Evolutionary conservation across 2,888 invertebrate genomes (phyloP).

Genomic region (Tenthredo amoena): DNA sequence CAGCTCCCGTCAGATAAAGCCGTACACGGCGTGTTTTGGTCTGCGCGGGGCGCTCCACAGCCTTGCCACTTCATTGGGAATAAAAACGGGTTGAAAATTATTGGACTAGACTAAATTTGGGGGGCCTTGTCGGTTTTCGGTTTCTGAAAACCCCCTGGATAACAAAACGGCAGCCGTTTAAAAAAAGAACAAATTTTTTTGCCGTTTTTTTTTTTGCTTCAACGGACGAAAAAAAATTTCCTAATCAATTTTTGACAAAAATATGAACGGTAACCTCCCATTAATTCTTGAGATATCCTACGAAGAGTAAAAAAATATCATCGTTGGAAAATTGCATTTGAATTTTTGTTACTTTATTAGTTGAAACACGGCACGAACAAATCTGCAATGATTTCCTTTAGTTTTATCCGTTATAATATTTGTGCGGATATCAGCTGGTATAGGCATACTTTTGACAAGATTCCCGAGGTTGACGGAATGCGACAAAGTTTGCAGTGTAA

Average conservation of each 20-base stretch:
- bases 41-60: slow-evolving; percentile 16
- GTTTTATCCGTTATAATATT: background rate
- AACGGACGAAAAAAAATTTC: slow-evolving; percentile 6
- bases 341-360: too few species aligned
- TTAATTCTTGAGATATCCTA: background rate
- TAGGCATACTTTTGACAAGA: background rate
- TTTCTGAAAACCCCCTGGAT: background rate
- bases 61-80: slow-evolving; percentile 6
- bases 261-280: too few species aligned
- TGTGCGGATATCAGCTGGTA: background rate
- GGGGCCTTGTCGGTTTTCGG: background rate
- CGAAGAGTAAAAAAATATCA: too few species aligned
- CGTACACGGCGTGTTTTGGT: background rate
- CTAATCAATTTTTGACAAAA: slow-evolving; percentile 3
- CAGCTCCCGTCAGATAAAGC: background rate
- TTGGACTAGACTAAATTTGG: slow-evolving; percentile 5
- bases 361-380: background rate
- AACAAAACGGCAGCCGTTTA: slow-evolving; percentile 12
- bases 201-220: background rate
- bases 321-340: too few species aligned
- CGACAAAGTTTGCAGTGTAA: slow-evolving; percentile 2
- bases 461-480: slow-evolving; percentile 12
- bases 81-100: slow-evolving; percentile 2
- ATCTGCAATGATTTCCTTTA: background rate
- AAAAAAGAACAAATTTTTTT: background rate